phyloP scores from a whole-genome alignment of 2,797 vertebrate genomes.

The Hemitrygon akajei region DNA sequence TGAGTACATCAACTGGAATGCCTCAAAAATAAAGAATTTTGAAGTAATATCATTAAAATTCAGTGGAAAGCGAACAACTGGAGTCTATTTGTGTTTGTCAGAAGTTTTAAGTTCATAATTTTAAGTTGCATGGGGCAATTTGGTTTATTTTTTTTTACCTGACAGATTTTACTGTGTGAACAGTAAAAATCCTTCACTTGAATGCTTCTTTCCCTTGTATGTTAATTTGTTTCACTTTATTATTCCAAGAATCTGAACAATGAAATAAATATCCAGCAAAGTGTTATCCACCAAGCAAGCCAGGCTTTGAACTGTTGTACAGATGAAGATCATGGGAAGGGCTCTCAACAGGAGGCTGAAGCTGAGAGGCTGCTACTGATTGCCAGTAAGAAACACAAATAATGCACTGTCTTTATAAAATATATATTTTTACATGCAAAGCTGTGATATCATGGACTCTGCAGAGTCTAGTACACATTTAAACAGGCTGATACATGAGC shows the following conservation, averaged over 20 bases:
- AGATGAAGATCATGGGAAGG: constrained; percentile 92
- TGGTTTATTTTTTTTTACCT: not conserved
- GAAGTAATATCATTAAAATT: constrained; percentile 14
- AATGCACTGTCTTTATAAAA: not conserved
- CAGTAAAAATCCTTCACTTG: not conserved
- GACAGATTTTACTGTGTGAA: not conserved
- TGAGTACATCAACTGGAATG: not conserved
- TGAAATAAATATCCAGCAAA: constrained; percentile 90
- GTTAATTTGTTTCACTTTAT: constrained; percentile 24
- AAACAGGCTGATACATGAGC: not conserved
- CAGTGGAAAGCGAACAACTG: not conserved
- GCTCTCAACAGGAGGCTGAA: constrained; percentile 88
- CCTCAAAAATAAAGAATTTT: not conserved
- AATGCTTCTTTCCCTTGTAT: not conserved
- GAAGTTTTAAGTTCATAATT: not conserved
- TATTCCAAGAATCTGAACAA: constrained; percentile 70
- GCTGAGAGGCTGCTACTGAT: constrained; percentile 86
- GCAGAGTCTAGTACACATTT: not conserved
- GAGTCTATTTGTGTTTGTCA: constrained; percentile 18
- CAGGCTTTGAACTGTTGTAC: constrained; percentile 94
- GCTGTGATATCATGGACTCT: not conserved
- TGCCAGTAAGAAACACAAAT: constrained; percentile 66
- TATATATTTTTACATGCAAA: not conserved
- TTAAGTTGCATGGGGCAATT: not conserved
- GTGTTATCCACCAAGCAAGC: constrained; percentile 89